These are phyloP conservation scores for Cyprinodon diabolis DNA, from an alignment of 2,797 vertebrate genomes.

Conservation along the genomic window DNA sequence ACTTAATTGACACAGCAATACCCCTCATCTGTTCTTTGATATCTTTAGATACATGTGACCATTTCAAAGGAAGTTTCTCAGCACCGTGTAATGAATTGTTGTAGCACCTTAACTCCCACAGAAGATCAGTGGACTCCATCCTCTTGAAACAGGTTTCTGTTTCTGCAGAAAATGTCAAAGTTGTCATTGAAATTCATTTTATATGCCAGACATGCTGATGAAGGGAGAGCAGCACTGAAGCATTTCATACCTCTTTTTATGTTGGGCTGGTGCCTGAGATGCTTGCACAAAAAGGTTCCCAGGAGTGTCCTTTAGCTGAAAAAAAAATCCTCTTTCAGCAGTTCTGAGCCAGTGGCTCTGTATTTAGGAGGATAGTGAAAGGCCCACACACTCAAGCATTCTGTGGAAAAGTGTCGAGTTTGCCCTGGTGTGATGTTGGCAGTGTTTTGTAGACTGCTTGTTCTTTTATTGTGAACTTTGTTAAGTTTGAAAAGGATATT, in stretches of 20 bases:
- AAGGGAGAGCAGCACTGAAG: slow-evolving; percentile 52
- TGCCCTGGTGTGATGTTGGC: slow-evolving; percentile 6
- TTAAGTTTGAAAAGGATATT: neutral
- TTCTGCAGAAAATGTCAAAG: slow-evolving; percentile 67
- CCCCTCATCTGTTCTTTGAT: slow-evolving; percentile 17
- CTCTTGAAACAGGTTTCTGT: slow-evolving; percentile 53
- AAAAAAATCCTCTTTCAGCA: slow-evolving; percentile 68
- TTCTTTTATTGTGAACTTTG: neutral
- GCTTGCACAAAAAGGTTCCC: slow-evolving; percentile 56
- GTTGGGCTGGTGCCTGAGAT: slow-evolving; percentile 49
- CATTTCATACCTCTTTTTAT: slow-evolving; percentile 66
- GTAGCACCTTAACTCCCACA: slow-evolving; percentile 41
- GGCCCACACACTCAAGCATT: slow-evolving; percentile 31
- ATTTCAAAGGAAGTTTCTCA: slow-evolving; percentile 52
- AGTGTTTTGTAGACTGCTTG: neutral
- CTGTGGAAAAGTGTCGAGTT: slow-evolving; percentile 46
- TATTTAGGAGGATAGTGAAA: slow-evolving; percentile 52
- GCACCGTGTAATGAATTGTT: slow-evolving; percentile 49
- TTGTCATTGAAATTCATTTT: slow-evolving; percentile 69
- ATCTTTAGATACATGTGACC: slow-evolving; percentile 28
- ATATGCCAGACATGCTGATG: slow-evolving; percentile 72
- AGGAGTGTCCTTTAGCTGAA: slow-evolving; percentile 63
- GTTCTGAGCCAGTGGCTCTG: slow-evolving; percentile 66
- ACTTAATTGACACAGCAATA: slow-evolving; percentile 13
- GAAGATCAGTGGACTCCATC: slow-evolving; percentile 55